Evolutionary conservation across 1,140 invertebrate genomes (phyloP), one percentile per base, ranked within the genome.

Genomic region (Papilio machaon): DNA sequence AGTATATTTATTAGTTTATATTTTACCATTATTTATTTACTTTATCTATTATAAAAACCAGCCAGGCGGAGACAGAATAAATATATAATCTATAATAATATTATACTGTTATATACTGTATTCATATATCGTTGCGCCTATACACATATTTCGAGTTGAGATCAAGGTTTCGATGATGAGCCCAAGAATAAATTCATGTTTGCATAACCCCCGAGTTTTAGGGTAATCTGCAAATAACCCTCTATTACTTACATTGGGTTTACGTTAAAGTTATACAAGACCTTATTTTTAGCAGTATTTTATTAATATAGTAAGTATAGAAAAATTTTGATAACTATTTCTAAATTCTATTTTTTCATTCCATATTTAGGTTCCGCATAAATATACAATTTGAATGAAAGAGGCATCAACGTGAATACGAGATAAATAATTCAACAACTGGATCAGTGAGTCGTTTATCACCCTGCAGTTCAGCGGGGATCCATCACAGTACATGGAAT

Each of bases 401-500:
- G 64, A 70, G 64, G 64, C 64, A 70, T 70, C 64, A 38, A 35
- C 30, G 64, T 70, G 64, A 70, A 70, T 70, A 38, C 64, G 64
- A 70, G 64, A 70, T 70, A 70, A 70, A 70, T 70, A 70, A 70
- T 70, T 70, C 64, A 70, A 38, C 64, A 38, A 70, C 30, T 35
- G 64, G 64, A 70, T 70, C 64, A 70, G 64, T 30, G 30, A 35
- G 64, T 70, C 64, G 30, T 70, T 70, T 70, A 70, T 70, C 64
- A 70, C 4, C 30, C 30, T 30, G 30, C 64, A 70, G 64, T 70
- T 70, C 64, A 70, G 30, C 64, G 13, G 64, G 64, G 30, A 70
- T 70, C 64, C 64, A 70, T 70, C 64, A 70, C 23, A 30, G 64
- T 35, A 35, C 64, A 70, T 38, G 64, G 30, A 70, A 70, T 38